A percentile compares a stretch with the other conserved stretches of the same genome.
These are phyloP conservation scores for Chlorodrepanis virens DNA, from an alignment of 2,113 vertebrate species.

Conservation along the genomic window DNA sequence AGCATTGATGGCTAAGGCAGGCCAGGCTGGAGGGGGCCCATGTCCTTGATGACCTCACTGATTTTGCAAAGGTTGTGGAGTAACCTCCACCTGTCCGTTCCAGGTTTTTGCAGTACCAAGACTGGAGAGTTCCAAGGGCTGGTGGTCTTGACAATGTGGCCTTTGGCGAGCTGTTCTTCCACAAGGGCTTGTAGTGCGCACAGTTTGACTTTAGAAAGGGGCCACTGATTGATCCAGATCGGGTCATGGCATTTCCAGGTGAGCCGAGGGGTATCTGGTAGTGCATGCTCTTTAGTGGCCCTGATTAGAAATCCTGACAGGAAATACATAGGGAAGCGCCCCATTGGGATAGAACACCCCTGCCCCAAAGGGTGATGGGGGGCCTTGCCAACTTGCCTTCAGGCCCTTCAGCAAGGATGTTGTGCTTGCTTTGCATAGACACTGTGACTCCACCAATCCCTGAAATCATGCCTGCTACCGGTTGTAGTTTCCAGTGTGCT, in stretches of 20 bases:
- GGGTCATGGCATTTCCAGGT: background rate
- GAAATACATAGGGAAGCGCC: background rate
- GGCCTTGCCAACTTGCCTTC: background rate
- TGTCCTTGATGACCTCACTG: no score
- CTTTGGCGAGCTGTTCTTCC: no score
- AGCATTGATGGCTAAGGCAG: no score
- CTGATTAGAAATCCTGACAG: background rate
- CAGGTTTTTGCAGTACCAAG: background rate
- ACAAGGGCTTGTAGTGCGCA: no score
- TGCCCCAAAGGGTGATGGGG: background rate
- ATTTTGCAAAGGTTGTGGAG: no score
- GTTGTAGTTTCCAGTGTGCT: background rate
- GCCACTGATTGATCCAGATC: background rate
- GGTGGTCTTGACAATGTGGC: background rate
- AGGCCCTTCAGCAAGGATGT: rapidly evolving
- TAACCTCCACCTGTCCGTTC: no score
- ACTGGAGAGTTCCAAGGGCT: background rate
- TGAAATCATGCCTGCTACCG: background rate
- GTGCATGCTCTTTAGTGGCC: no score
- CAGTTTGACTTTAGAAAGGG: background rate
- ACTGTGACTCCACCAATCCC: background rate
- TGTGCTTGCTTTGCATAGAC: rapidly evolving
- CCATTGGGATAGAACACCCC: background rate
- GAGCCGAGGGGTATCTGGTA: background rate
- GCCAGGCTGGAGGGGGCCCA: no score